phyloP scores from a whole-genome alignment of 2,888 invertebrate genomes.

The Bellardia pandia region DNA sequence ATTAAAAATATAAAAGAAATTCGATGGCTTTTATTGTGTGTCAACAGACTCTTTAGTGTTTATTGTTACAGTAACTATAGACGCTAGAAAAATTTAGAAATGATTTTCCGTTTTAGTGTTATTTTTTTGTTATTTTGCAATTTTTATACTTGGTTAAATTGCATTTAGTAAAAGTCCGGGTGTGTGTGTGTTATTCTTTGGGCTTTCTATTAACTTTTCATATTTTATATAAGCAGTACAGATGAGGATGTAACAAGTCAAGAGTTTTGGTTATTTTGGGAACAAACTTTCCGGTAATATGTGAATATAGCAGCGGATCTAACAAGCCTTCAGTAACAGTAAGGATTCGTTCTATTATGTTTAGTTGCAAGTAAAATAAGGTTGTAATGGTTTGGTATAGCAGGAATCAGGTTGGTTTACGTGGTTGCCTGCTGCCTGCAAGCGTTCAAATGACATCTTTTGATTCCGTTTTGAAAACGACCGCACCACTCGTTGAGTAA shows the following conservation, averaged over 20 bases:
- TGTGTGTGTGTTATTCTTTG: slow-evolving; percentile 37
- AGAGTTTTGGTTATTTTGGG: too few relatives aligned
- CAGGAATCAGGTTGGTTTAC: too few relatives aligned
- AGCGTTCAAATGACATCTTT: too few relatives aligned
- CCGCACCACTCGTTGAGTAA: too few relatives aligned
- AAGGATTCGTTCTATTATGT: too few relatives aligned
- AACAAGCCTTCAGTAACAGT: too few relatives aligned
- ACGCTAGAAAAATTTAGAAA: slow-evolving; percentile 65
- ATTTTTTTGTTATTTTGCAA: slow-evolving; percentile 9
- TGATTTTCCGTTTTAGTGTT: slow-evolving; percentile 55
- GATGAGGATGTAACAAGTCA: slow-evolving; percentile 1
- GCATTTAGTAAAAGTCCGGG: slow-evolving; percentile 68
- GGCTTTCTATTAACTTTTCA: slow-evolving; percentile 74
- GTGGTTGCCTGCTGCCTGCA: too few relatives aligned
- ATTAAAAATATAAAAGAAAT: slow-evolving; percentile 53
- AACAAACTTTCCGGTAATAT: too few relatives aligned
- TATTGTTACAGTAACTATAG: slow-evolving; percentile 69
- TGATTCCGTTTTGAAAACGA: too few relatives aligned
- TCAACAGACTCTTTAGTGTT: slow-evolving; percentile 72
- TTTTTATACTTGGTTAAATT: slow-evolving; percentile 68
- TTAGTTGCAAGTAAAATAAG: too few relatives aligned
- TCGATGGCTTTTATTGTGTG: slow-evolving; percentile 72
- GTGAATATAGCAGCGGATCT: too few relatives aligned
- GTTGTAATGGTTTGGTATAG: too few relatives aligned
- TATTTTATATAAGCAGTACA: slow-evolving; percentile 60